Evolutionary conservation across 2,888 invertebrate species (phyloP).

Genomic region (Meta bourneti): DNA sequence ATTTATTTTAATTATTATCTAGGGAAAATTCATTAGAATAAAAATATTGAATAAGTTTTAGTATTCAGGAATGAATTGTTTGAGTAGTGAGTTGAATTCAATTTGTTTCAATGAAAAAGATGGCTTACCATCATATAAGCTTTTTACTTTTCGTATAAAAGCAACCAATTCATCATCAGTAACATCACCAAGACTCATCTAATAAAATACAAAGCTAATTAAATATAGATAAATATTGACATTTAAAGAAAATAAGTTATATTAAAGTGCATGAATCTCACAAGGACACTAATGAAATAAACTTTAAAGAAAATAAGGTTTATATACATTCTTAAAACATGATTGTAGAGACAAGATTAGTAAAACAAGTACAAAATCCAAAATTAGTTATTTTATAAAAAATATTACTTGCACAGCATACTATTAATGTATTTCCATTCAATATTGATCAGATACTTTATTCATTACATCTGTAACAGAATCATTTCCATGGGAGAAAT

Average conservation of each 20-base stretch:
- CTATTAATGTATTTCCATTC: too few species aligned
- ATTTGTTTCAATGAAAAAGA: not conserved
- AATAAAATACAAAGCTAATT: not conserved
- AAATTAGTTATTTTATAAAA: too few species aligned
- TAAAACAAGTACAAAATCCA: too few species aligned
- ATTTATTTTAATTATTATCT: too few species aligned
- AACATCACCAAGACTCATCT: constrained; percentile 58
- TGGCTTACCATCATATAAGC: constrained; percentile 77
- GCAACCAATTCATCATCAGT: constrained; percentile 77
- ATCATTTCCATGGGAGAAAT: too few species aligned
- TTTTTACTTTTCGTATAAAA: constrained; percentile 76
- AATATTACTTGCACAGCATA: too few species aligned
- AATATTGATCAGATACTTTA: too few species aligned
- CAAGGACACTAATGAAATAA: constrained; percentile 2
- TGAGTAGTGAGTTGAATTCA: not conserved
- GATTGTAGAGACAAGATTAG: too few species aligned
- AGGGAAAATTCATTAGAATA: too few species aligned
- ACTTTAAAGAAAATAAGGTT: not conserved
- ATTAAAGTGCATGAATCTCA: not conserved
- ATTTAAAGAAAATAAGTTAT: not conserved
- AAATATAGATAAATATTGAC: not conserved
- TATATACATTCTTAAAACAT: not conserved
- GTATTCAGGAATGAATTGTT: too few species aligned
- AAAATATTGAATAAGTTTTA: too few species aligned
- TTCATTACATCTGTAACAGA: too few species aligned